A percentile compares a stretch with the other conserved stretches of the same genome.
phyloP scores from a whole-genome alignment of 2,888 invertebrate genomes.

The Pemphredon lugubris region DNA sequence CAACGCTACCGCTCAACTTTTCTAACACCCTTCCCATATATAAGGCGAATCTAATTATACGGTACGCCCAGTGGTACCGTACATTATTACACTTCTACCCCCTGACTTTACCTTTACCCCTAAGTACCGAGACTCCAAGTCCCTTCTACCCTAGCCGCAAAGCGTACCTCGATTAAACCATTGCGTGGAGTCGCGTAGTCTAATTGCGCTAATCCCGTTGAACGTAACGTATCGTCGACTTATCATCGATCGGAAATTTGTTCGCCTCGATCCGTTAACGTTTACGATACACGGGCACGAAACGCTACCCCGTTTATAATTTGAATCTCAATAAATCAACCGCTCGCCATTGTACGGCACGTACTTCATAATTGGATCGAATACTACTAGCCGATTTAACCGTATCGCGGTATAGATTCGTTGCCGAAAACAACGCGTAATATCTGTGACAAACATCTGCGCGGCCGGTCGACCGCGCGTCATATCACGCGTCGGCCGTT shows the following conservation, averaged over 20 bases:
- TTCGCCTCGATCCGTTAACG: no score
- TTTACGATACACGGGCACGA: neutral
- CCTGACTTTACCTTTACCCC: conserved; percentile 12
- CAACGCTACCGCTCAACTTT: neutral
- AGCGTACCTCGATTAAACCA: conserved; percentile 3
- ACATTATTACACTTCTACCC: conserved; percentile 22
- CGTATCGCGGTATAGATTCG: neutral
- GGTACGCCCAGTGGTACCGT: conserved; percentile 11
- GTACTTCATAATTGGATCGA: neutral
- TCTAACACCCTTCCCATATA: neutral
- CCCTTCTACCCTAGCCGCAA: conserved; percentile 25
- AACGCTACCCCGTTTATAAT: neutral
- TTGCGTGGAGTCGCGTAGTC: neutral
- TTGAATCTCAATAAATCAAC: neutral
- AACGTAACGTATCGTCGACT: no score
- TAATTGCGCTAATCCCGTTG: neutral
- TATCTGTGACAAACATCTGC: conserved; percentile 18
- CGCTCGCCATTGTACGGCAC: conserved; percentile 4
- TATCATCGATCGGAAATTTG: no score
- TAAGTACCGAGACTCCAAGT: conserved; percentile 21
- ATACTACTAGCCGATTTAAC: conserved; percentile 7
- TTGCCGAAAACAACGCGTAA: conserved; percentile 29
- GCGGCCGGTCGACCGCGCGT: conserved; percentile 14
- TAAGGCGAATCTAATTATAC: conserved; percentile 22
- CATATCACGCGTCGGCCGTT: conserved; percentile 28